Base-by-base conservation (phyloP, 2,888 invertebrate genomes). In the Plagodis pulveraria region DNA sequence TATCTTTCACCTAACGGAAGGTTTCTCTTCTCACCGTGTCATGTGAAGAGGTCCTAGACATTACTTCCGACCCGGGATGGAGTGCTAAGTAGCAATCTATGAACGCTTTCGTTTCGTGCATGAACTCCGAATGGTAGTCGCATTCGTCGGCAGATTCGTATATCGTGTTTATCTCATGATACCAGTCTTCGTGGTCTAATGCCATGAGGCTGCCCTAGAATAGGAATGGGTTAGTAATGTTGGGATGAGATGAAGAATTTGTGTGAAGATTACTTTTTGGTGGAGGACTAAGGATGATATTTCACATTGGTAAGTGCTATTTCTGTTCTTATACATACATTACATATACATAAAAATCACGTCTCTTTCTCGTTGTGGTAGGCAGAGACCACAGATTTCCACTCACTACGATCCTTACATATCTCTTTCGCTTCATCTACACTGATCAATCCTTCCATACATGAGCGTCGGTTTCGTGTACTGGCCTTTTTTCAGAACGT, bases 141-240 rank as follows among this genome's bases (percentile, higher is more conserved):
- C 78, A 80, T 60, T 79, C 74, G 79, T 80, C 84, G 0, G 77
- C 77, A 0, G 78, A 73, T 69, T 92, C 91, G 70, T 84, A 83
- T 76, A 92, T 92, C 0, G 91, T 88, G 49, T 86, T 87, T 64
- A 90, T 87, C 59, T 89, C 89, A 71, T 91, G 91, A 67, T 86
- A 77, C 69, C 77, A 81, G 50, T 87, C 87, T 42, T 84, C 81
- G 65, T 72, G 66, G 60, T 76, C 73, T 67, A 80, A 40, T 8
- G 60, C 62, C 50, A 54, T 62, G 62, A 53, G 45, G 61, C 67
- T 69, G 49, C 65, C 73, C 76, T 73, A 76, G 58, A 74, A 78
- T 64, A 51, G 58, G 62, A 66, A 71, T 58, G 51, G 56, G 77
- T 80, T 82, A 81, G 69, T 74, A 60, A 70, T 58, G 51, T 62